Evolutionary conservation across 1,140 invertebrate genomes (phyloP).

Genomic region (Zaprionus gabonicus): DNA sequence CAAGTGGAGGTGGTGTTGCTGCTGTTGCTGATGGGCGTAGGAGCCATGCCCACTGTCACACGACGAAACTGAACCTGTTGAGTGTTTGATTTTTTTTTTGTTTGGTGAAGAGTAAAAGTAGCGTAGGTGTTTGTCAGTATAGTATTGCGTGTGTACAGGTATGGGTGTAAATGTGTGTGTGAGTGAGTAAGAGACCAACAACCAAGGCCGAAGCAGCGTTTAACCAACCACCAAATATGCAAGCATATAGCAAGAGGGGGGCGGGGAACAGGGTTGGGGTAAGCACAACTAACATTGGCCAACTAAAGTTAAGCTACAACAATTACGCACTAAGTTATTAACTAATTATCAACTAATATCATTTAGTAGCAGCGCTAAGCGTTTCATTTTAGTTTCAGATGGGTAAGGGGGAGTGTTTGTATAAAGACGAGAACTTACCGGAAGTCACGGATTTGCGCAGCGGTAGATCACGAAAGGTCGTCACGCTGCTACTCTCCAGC

Average conservation of each 20-base stretch:
- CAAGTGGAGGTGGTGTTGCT: constrained; percentile 85
- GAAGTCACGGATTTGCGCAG: constrained; percentile 93
- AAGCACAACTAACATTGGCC: constrained; percentile 50
- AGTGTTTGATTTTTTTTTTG: constrained; percentile 36
- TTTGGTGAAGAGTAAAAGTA: constrained; percentile 55
- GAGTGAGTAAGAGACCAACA: constrained; percentile 41
- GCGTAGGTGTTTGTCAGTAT: constrained; percentile 41
- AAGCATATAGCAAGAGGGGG: constrained; percentile 50
- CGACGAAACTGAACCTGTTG: constrained; percentile 91
- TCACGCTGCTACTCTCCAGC: constrained; percentile 97
- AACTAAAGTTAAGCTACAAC: constrained; percentile 53
- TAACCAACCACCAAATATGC: constrained; percentile 70
- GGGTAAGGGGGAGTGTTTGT: neutral
- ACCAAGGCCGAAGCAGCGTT: constrained; percentile 63
- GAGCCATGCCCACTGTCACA: constrained; percentile 94
- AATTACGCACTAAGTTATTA: constrained; percentile 35
- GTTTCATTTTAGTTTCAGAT: constrained; percentile 39
- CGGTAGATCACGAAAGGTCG: constrained; percentile 94
- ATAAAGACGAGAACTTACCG: constrained; percentile 86
- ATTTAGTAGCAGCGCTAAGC: constrained; percentile 65
- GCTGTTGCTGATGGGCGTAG: constrained; percentile 87
- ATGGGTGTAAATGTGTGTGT: constrained; percentile 26
- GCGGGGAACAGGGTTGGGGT: constrained; percentile 13
- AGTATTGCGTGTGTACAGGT: constrained; percentile 29
- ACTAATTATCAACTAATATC: constrained; percentile 20